phyloP scores from a whole-genome alignment of 2,113 vertebrate genomes.

The Cryptoleucopteryx plumbea region DNA sequence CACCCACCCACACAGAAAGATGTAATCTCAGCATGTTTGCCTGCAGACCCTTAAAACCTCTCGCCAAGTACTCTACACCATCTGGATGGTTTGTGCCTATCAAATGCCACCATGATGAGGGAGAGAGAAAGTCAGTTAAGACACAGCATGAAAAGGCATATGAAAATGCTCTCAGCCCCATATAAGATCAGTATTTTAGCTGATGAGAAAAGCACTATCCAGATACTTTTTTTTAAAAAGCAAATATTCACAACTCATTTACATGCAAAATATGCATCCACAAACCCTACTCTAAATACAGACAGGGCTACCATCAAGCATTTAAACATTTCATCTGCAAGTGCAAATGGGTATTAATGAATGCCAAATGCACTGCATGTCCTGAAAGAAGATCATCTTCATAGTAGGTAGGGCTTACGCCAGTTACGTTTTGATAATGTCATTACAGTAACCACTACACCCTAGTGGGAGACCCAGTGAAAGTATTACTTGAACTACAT shows the following conservation, averaged over 20 bases:
- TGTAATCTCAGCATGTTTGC: not conserved
- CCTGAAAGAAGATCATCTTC: not conserved
- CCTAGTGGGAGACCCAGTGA: not conserved
- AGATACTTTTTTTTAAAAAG: not conserved
- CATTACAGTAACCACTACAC: not conserved
- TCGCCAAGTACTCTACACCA: fast-evolving
- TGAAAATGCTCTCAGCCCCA: not conserved
- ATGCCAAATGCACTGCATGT: not conserved
- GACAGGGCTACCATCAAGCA: not conserved
- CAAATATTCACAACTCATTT: not conserved
- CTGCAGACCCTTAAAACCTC: not conserved
- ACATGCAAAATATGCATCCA: not conserved
- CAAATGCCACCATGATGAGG: fast-evolving
- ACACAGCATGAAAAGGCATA: not conserved
- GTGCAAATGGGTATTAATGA: not conserved
- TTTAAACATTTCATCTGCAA: not conserved
- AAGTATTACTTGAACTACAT: not conserved
- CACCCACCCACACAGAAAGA: not conserved
- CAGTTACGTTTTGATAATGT: not conserved
- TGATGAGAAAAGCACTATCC: not conserved
- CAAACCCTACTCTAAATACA: not conserved
- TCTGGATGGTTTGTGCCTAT: not conserved
- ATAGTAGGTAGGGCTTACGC: not conserved
- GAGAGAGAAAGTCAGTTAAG: not conserved
- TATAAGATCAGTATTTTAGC: not conserved